Conservation (phyloP, 2,888 invertebrate species). For the Acrocera orbiculus region DNA sequence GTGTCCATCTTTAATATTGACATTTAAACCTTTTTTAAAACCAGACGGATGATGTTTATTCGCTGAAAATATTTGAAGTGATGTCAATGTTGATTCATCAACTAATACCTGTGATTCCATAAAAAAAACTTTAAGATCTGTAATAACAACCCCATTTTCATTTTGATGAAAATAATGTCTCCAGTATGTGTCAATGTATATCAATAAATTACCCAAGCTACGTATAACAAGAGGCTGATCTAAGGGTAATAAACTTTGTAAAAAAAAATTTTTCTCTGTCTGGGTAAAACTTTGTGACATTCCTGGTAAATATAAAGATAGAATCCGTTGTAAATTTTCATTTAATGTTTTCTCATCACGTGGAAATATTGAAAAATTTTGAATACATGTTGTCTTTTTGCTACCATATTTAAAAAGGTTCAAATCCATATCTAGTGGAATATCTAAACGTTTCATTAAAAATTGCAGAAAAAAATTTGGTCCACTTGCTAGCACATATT, state of each 20-base stretch:
- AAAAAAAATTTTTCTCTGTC: conserved; percentile 9
- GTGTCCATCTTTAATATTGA: conserved; percentile 37
- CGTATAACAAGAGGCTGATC: conserved; percentile 11
- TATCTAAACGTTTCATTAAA: conserved; percentile 6
- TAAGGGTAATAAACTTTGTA: conserved; percentile 13
- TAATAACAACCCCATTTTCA: conserved; percentile 8
- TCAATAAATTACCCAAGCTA: conserved; percentile 12
- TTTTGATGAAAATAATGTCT: conserved; percentile 3
- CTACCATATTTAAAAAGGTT: conserved; percentile 5
- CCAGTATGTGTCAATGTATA: conserved; percentile 12
- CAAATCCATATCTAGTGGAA: conserved; percentile 6
- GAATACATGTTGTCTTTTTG: background rate
- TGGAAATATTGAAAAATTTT: conserved; percentile 10
- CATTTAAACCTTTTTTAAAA: conserved; percentile 39
- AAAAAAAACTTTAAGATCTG: conserved; percentile 14
- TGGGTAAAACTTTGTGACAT: conserved; percentile 5
- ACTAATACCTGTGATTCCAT: conserved; percentile 41
- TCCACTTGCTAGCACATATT: conserved; percentile 11
- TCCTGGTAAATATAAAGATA: conserved; percentile 11
- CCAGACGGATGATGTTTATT: conserved; percentile 34
- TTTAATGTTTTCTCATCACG: conserved; percentile 8
- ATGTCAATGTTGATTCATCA: conserved; percentile 40
- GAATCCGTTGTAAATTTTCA: conserved; percentile 9
- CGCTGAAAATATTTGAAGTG: conserved; percentile 49
- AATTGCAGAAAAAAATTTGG: conserved; percentile 10